A percentile compares a stretch with the other conserved stretches of the same genome.
Conservation (phyloP, 2,113 vertebrate species). For the Picathartes gymnocephalus region DNA sequence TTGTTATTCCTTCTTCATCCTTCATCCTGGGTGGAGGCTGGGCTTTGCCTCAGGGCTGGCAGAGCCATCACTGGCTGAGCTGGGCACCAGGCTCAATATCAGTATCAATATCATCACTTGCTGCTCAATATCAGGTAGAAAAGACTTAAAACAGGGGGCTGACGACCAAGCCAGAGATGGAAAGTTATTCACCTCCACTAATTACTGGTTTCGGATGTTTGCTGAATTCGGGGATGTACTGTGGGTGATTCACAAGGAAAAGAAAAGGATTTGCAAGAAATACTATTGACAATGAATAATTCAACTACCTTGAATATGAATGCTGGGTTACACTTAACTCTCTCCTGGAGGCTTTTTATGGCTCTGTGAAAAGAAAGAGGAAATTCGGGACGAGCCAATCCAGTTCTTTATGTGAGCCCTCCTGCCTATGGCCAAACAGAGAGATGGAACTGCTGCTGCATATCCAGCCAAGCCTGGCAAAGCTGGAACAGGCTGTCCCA, state of each 20-base stretch:
- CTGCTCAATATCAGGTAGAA: not conserved
- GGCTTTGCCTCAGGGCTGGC: not conserved
- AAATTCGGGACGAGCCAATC: not conserved
- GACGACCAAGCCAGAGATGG: not conserved
- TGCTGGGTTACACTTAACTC: constrained; percentile 20
- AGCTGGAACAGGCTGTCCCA: not conserved
- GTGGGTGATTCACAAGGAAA: constrained; percentile 26
- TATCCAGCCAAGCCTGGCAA: not conserved
- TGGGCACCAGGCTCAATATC: not conserved
- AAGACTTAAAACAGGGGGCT: not conserved
- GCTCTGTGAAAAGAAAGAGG: constrained; percentile 51
- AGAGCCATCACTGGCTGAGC: accelerated
- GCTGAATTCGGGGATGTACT: not conserved
- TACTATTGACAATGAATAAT: constrained; percentile 61
- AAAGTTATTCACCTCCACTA: not conserved
- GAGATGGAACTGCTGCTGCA: not conserved
- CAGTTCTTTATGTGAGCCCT: not conserved
- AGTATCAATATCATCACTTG: not conserved
- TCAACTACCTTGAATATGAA: constrained; percentile 45
- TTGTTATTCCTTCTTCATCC: not conserved
- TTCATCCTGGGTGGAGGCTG: not conserved
- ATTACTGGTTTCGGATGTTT: constrained; percentile 1
- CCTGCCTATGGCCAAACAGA: accelerated
- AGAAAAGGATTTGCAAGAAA: constrained; percentile 24
- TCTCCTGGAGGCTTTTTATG: constrained; percentile 34